Evolutionary conservation across 2,888 invertebrate genomes (phyloP), one percentile per base, ranked within the genome.

Genomic region (Helobdella robusta): DNA sequence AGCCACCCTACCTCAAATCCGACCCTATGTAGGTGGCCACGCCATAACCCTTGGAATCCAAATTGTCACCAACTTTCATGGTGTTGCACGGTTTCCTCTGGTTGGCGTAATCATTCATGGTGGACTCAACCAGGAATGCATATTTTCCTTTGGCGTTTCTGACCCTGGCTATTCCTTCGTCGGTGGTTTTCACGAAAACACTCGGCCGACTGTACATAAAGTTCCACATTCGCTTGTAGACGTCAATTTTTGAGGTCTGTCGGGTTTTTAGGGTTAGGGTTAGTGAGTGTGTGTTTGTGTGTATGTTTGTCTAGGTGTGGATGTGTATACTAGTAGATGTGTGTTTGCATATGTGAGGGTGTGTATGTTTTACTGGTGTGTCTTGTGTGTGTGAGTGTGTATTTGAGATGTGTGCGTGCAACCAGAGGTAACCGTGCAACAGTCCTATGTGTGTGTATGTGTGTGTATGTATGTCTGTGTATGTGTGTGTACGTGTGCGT

Each of bases 211-310:
- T 88, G 73, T 86, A 86, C 95, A 95, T 97, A 73, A 89, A 88
- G 0, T 89, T 87, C 90, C 92, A 95, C 92, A 97, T 95, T 44
- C 89, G 84, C 79, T 91, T 88, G 81, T 94, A 95, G 8, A 90
- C 89, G 0, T 89, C 87, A 73, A 92, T 89, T 80, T 92, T 91
- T 0, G 94, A 93, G 75, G 91, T 75, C 81, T 81, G 69, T 2
- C 15, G 6, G 56, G 15, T n/a, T n/a, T n/a, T n/a, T 30, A 56
- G 23, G 8, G 28, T n/a, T 15, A 40, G n/a, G n/a, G 11, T 40
- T n/a, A n/a, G 11, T 11, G n/a, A 40, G 44, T 40, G n/a, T 15
- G n/a, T 40, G 44, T 40, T 15, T 15, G n/a, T 40, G 44, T 40
- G n/a, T 15, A 40, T 40, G 44, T 40, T 15, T 15, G n/a, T 40